These are phyloP conservation scores for Melolontha melolontha DNA, from an alignment of 2,888 invertebrate genomes.

Conservation along the genomic window DNA sequence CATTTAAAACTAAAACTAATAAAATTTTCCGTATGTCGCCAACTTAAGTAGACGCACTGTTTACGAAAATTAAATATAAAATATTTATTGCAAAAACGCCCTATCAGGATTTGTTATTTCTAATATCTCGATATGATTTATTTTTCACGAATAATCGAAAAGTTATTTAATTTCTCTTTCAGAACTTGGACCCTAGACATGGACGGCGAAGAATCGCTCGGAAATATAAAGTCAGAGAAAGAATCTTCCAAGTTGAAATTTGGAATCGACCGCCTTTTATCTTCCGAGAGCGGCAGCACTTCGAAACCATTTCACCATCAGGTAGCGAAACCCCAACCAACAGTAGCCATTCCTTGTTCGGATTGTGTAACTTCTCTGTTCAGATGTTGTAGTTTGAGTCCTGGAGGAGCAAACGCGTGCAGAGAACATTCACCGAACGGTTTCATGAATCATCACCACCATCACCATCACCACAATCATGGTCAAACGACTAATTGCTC, in stretches of 20 bases:
- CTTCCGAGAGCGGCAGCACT: conserved; percentile 62
- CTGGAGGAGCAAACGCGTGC: conserved; percentile 47
- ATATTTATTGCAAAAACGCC: too few species aligned
- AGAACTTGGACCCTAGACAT: background rate
- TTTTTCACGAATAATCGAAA: too few species aligned
- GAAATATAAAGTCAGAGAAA: conserved; percentile 39
- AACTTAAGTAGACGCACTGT: too few species aligned
- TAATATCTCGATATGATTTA: too few species aligned
- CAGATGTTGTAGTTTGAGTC: conserved; percentile 69
- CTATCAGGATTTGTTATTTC: too few species aligned
- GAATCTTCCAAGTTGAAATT: conserved; percentile 69
- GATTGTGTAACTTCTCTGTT: conserved; percentile 76
- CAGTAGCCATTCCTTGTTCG: conserved; percentile 69
- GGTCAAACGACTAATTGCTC: conserved; percentile 40
- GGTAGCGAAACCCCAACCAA: conserved; percentile 59
- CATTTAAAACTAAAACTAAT: too few species aligned
- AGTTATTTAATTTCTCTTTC: too few species aligned
- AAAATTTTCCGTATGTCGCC: too few species aligned
- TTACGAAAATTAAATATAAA: too few species aligned
- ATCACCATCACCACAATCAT: conserved; percentile 48
- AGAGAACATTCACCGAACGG: conserved; percentile 45
- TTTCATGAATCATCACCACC: conserved; percentile 47
- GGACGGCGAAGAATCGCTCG: conserved; percentile 33
- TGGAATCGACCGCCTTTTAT: conserved; percentile 78
- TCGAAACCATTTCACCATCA: conserved; percentile 38